Evolutionary conservation across 2,888 invertebrate genomes (phyloP).

Genomic region (Cloeon dipterum): DNA sequence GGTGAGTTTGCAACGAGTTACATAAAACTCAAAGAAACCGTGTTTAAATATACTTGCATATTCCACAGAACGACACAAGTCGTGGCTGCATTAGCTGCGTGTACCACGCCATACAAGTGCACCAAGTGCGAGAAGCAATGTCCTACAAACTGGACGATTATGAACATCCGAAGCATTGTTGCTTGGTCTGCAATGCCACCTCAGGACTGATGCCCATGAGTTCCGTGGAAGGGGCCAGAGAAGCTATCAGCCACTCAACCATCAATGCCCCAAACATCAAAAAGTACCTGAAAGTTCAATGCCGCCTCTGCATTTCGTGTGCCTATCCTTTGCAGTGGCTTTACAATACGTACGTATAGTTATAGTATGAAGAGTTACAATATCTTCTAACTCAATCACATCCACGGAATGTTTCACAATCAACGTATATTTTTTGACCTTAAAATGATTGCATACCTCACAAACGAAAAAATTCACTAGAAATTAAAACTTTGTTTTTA

Average conservation of each 20-base stretch:
- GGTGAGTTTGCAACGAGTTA: no score
- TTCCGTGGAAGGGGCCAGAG: not conserved
- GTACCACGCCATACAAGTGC: not conserved
- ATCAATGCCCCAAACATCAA: not conserved
- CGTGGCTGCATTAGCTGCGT: not conserved
- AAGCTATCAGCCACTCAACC: not conserved
- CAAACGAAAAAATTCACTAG: no score
- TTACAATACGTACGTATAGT: not conserved
- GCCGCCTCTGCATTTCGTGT: not conserved
- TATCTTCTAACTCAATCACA: no score
- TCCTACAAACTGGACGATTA: no score
- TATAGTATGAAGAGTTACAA: no score
- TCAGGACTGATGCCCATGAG: not conserved
- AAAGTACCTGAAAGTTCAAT: not conserved
- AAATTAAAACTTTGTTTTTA: no score
- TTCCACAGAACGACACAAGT: not conserved
- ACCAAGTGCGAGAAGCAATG: not conserved
- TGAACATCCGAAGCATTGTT: no score
- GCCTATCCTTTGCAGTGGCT: slow-evolving; percentile 1
- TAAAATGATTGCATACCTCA: no score
- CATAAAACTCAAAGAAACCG: no score
- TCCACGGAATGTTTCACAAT: no score
- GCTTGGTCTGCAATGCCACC: not conserved
- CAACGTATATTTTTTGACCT: no score
- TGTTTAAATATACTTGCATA: no score